These are phyloP conservation scores for Mamestra configurata DNA, from an alignment of 1,140 invertebrate species.

Conservation along the genomic window DNA sequence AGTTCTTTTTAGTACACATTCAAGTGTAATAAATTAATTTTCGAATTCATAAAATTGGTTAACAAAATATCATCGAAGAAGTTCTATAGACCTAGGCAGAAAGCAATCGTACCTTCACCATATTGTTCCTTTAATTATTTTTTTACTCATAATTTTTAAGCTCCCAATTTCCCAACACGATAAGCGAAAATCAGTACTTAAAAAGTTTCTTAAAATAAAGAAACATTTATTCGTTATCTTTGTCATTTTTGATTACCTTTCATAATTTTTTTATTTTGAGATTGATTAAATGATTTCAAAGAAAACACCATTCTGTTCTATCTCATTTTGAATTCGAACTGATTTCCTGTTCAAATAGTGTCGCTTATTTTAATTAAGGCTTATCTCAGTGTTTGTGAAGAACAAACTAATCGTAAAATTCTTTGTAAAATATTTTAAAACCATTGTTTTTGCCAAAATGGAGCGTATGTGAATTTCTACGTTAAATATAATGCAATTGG, in stretches of 20 bases:
- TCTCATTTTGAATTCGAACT: conserved; percentile 31
- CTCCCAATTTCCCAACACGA: too few species aligned
- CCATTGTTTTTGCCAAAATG: neutral
- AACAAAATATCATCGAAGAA: too few species aligned
- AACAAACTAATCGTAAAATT: neutral
- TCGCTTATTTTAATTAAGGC: neutral
- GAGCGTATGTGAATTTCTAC: too few species aligned
- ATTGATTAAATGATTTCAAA: neutral
- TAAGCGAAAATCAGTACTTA: too few species aligned
- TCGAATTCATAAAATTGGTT: too few species aligned
- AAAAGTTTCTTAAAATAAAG: too few species aligned
- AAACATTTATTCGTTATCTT: neutral
- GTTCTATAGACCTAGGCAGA: neutral
- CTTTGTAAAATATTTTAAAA: neutral
- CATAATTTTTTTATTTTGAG: neutral
- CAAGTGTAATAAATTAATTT: too few species aligned
- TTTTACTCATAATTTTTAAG: too few species aligned
- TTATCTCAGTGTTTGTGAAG: neutral
- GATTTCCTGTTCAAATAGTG: conserved; percentile 29
- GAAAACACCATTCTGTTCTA: neutral
- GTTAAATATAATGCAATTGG: neutral
- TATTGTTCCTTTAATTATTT: neutral
- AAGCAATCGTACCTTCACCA: neutral
- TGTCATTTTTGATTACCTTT: neutral
- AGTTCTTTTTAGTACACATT: too few species aligned